These are phyloP conservation scores for Varanus salvator DNA, from an alignment of 2,113 vertebrate genomes.

Conservation along the genomic window DNA sequence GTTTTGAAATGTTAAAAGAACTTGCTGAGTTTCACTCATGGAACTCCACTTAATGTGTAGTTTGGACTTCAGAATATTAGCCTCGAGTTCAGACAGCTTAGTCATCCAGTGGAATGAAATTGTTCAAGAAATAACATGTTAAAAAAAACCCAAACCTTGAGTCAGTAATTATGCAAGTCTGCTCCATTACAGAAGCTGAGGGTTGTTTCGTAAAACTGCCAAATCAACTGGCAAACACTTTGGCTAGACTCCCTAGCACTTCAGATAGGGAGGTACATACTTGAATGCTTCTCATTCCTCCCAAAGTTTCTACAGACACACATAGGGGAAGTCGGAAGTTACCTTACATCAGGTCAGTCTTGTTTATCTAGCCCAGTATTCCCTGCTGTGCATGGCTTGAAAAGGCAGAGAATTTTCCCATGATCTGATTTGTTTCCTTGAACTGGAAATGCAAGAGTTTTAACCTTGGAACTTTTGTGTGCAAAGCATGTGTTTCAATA, in stretches of 20 bases:
- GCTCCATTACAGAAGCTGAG: neutral
- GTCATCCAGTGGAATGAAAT: neutral
- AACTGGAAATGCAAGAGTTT: too few species aligned
- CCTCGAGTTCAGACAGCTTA: neutral
- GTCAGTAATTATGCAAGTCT: neutral
- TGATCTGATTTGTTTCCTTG: too few species aligned
- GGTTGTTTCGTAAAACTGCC: neutral
- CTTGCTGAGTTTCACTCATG: neutral
- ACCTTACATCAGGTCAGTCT: too few species aligned
- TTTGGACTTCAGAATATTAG: neutral
- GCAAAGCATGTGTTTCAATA: too few species aligned
- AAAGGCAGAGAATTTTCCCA: too few species aligned
- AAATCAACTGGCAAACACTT: neutral
- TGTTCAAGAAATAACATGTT: neutral
- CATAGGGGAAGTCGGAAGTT: too few species aligned
- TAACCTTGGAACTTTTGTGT: too few species aligned
- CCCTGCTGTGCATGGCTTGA: too few species aligned
- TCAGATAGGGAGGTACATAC: neutral
- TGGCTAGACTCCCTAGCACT: neutral
- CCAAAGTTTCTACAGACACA: too few species aligned
- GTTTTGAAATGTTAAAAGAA: too few species aligned
- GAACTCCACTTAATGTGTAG: neutral
- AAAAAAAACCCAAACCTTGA: neutral
- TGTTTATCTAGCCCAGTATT: too few species aligned
- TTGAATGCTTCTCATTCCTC: too few species aligned